phyloP scores from a whole-genome alignment of 2,113 vertebrate genomes.

The Triplophysa rosa region DNA sequence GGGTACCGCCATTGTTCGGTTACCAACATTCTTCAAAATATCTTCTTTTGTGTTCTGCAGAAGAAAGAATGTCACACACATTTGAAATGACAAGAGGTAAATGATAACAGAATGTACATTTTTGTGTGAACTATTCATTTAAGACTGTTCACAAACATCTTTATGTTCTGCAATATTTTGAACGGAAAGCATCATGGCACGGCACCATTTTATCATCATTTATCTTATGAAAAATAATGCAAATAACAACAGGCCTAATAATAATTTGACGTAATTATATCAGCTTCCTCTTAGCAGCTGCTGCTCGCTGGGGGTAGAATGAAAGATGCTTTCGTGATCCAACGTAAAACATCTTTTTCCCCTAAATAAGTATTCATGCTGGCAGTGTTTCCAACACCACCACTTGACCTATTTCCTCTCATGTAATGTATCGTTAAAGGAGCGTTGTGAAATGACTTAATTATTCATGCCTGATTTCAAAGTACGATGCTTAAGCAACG shows the following conservation, averaged over 20 bases:
- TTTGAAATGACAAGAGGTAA: no score
- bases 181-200: not conserved
- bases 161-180: not conserved
- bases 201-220: not conserved
- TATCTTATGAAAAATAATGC: not conserved
- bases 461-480: constrained; percentile 79
- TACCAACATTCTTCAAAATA: no score
- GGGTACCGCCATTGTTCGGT: no score
- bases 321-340: not conserved
- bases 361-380: constrained; percentile 58
- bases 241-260: not conserved
- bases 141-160: no score
- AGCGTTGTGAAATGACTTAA: constrained; percentile 74
- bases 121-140: no score
- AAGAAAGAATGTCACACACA: no score
- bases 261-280: not conserved
- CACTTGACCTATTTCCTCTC: constrained; percentile 77
- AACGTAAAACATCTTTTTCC: constrained; percentile 45
- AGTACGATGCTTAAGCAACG: constrained; percentile 76
- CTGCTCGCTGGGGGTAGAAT: constrained; percentile 10
- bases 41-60: no score
- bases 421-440: constrained; percentile 73
- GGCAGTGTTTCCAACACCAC: constrained; percentile 60
- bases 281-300: constrained; percentile 7
- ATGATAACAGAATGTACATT: no score